Conservation (phyloP, 2,888 invertebrate genomes). For the Hirtodrosophila alboralis region DNA sequence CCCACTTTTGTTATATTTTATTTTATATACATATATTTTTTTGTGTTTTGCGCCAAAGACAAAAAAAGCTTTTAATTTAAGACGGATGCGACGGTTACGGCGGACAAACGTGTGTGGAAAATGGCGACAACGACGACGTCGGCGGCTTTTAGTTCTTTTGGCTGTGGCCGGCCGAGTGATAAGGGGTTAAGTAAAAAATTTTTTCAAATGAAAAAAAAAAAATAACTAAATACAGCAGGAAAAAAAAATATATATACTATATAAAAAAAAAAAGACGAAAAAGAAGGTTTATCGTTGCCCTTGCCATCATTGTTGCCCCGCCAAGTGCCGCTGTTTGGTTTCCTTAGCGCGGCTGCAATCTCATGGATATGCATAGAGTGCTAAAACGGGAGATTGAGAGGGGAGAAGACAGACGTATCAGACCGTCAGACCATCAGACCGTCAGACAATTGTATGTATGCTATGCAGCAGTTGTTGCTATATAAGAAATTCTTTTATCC, state of each 20-base stretch:
- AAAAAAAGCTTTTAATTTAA: constrained; percentile 64
- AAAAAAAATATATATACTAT: constrained; percentile 14
- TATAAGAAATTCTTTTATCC: constrained; percentile 74
- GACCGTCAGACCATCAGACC: no score
- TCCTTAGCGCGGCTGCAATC: constrained; percentile 46
- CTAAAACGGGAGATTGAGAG: no score
- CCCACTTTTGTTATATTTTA: not conserved
- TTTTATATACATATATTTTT: constrained; percentile 8
- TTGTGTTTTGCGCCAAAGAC: constrained; percentile 27
- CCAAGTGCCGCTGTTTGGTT: constrained; percentile 23
- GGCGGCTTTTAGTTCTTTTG: constrained; percentile 59
- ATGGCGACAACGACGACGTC: constrained; percentile 20
- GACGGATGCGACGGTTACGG: constrained; percentile 47
- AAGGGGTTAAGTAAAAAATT: constrained; percentile 66
- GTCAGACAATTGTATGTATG: constrained; percentile 54
- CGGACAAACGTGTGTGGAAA: constrained; percentile 49
- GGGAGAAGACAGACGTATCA: no score
- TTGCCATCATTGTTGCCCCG: constrained; percentile 43
- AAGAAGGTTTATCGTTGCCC: constrained; percentile 54
- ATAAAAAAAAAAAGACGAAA: constrained; percentile 11
- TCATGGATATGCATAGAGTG: constrained; percentile 69
- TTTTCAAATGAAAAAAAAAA: constrained; percentile 51
- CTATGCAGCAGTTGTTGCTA: constrained; percentile 75
- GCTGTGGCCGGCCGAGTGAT: constrained; percentile 49
- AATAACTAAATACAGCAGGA: not conserved